A percentile compares a stretch with the other conserved stretches of the same genome.
phyloP scores from a whole-genome alignment of 1,140 invertebrate genomes.

The Octopus bimaculoides region DNA sequence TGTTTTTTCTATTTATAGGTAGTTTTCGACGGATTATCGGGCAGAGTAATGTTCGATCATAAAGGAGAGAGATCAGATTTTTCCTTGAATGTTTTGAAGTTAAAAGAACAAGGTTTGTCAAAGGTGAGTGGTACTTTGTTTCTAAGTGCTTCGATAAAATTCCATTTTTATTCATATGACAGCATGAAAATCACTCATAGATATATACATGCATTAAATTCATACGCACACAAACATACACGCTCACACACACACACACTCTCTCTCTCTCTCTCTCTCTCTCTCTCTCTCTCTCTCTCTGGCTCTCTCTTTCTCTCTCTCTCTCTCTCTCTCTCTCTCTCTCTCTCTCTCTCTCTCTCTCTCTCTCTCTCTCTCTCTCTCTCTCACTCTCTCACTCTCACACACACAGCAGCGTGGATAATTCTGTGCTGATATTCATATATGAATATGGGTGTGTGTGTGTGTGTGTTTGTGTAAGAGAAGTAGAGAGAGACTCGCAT shows the following conservation, averaged over 20 bases:
- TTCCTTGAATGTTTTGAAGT: constrained; percentile 86
- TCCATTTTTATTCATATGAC: too few relatives aligned
- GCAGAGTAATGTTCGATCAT: constrained; percentile 37
- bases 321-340: constrained; percentile 21
- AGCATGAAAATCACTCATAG: too few relatives aligned
- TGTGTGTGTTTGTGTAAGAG: background rate
- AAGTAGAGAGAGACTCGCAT: too few relatives aligned
- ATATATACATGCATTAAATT: background rate
- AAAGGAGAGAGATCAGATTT: constrained; percentile 85
- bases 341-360: constrained; percentile 19
- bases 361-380: constrained; percentile 17
- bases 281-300: constrained; percentile 18
- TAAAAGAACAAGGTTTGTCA: constrained; percentile 74
- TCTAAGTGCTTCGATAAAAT: background rate
- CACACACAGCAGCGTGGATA: background rate
- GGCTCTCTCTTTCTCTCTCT: constrained; percentile 19
- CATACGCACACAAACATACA: background rate
- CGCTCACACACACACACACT: background rate
- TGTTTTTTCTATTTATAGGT: constrained; percentile 65
- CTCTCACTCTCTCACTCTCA: constrained; percentile 15
- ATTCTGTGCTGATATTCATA: background rate
- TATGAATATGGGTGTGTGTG: background rate
- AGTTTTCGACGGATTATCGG: constrained; percentile 65
- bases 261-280: constrained; percentile 17
- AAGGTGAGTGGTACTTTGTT: constrained; percentile 64